A percentile compares a stretch with the other conserved stretches of the same genome.
These are phyloP conservation scores for Brachyopa scutellaris DNA, from an alignment of 2,888 invertebrate species.

Conservation along the genomic window DNA sequence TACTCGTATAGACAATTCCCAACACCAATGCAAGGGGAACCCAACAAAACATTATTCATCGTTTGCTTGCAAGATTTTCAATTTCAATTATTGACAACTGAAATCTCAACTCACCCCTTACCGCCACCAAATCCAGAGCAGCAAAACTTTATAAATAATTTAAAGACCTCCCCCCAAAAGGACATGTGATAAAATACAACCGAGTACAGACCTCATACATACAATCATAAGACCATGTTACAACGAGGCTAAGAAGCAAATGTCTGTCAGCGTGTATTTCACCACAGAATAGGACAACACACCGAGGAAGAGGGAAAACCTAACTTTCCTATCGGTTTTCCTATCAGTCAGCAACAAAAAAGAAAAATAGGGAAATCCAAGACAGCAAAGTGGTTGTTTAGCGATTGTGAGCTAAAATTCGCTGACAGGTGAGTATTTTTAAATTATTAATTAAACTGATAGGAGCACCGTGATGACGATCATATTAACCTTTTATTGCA, in stretches of 20 bases:
- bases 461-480: slow-evolving; percentile 36
- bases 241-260: slow-evolving; percentile 19
- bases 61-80: slow-evolving; percentile 49
- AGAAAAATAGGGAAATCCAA: slow-evolving; percentile 15
- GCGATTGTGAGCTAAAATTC: slow-evolving; percentile 6
- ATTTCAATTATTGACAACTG: slow-evolving; percentile 61
- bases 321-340: slow-evolving; percentile 7
- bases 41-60: slow-evolving; percentile 36
- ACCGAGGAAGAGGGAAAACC: slow-evolving; percentile 29
- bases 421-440: not conserved
- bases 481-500: slow-evolving; percentile 51
- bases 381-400: slow-evolving; percentile 34
- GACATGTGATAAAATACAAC: slow-evolving; percentile 18
- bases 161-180: slow-evolving; percentile 4
- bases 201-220: not conserved
- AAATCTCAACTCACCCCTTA: not conserved
- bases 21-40: slow-evolving; percentile 33
- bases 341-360: slow-evolving; percentile 42
- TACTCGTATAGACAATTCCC: slow-evolving; percentile 49
- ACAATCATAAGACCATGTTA: not conserved
- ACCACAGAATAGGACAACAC: not conserved
- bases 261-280: not conserved
- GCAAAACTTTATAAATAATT: slow-evolving; percentile 60
- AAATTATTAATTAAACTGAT: slow-evolving; percentile 51
- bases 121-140: not conserved